Base-by-base conservation (phyloP, 2,113 vertebrate genomes). In the Lanius collurio region DNA sequence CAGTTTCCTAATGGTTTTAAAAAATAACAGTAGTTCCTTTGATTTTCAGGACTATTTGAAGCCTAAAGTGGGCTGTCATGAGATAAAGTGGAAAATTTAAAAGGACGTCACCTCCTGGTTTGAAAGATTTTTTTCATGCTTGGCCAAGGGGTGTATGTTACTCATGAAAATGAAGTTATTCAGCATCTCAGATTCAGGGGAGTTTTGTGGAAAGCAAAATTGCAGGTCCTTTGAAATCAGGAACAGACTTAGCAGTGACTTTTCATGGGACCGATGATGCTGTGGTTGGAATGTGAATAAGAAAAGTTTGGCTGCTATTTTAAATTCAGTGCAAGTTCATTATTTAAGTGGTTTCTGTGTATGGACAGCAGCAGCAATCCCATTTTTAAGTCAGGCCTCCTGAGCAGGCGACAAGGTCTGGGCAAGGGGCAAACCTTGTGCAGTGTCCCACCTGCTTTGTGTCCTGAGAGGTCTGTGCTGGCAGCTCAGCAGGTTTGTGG, bases 11-110 rank as follows among this genome's bases (percentile, higher is more conserved):
- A 46, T 65, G 68, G 31, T 75, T 80, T 10, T 62, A 52, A 83
- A 87, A 65, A 62, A 62, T 64, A 70, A 41, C 63, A 76, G 41
- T 44, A 41, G 33, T 79, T 79, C 41, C 53, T 89, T 83, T 93
- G 80, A 64, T 71, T 81, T 79, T 71, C 24, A 46, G 37, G 55
- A 30, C 42, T 94, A 7, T 70, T 83, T 94, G 76, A 85, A 88
- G 63, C 39, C 67, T 89, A 13, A 82, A 93, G n/a, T 27, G 82
- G 71, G 46, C 49, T 69, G 88, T 83, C 50, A 13, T 82, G 83
- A 80, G 83, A 82, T 70, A 79, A 84, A 95, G 30, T 88, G 71
- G 79, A 85, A 94, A 93, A 92, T 93, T 26, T 15, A 76, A 60
- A 85, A 69, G 33, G 13, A 78, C 1, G 0, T 89, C 75, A 55